Evolutionary conservation across 2,113 vertebrate species (phyloP).

Genomic region (Electrona antarctica): DNA sequence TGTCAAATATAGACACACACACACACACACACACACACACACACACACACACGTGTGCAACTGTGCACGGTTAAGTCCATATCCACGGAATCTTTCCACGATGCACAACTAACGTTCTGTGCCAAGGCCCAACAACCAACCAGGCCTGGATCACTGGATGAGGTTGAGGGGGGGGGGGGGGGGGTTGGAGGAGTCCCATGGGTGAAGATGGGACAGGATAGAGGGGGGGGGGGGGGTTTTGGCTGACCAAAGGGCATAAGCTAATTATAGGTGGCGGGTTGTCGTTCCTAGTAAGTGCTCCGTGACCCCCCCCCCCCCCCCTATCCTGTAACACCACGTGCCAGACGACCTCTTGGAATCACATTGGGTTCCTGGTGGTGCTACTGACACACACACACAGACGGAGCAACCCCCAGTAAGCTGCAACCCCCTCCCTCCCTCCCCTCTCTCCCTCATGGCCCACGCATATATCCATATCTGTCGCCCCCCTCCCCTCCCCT

Average conservation of each 20-base stretch:
- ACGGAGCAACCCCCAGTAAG: too few species aligned
- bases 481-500: neutral
- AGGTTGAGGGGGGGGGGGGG: neutral
- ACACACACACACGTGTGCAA: conserved; percentile 60
- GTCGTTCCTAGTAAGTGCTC: neutral
- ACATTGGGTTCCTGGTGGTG: conserved; percentile 30
- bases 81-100: conserved; percentile 58
- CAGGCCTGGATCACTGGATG: conserved; percentile 19
- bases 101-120: conserved; percentile 17
- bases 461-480: neutral
- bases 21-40: conserved; percentile 34
- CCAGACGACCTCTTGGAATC: conserved; percentile 50
- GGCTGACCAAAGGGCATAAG: conserved; percentile 24
- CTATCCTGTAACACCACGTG: conserved; percentile 30
- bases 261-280: conserved; percentile 62
- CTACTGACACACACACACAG: neutral
- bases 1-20: conserved; percentile 64
- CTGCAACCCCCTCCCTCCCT: neutral
- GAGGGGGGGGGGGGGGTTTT: neutral
- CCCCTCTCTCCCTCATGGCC: neutral
- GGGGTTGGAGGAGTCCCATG: neutral
- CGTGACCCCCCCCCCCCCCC: neutral
- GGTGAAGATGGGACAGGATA: neutral
- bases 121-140: conserved; percentile 40
- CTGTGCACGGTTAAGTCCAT: conserved; percentile 39